Conservation (phyloP, 2,888 invertebrate genomes). For the Folsomia manolachei region DNA sequence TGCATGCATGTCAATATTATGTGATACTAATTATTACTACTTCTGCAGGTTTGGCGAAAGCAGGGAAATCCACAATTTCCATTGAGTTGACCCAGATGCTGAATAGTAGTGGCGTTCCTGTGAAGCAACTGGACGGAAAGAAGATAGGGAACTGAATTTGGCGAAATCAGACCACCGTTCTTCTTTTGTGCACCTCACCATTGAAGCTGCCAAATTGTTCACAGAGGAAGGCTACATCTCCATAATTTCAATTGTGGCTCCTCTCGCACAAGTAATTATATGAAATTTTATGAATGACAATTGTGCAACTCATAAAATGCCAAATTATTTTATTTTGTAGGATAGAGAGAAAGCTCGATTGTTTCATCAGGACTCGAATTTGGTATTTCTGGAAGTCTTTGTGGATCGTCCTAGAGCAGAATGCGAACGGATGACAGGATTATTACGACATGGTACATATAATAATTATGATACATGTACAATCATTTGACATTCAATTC, state of each 20-base stretch:
- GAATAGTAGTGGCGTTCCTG: neutral
- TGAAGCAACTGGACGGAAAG: neutral
- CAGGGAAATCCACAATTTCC: neutral
- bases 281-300: neutral
- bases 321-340: neutral
- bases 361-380: neutral
- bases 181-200: neutral
- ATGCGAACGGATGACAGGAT: neutral
- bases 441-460: neutral
- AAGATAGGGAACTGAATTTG: neutral
- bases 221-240: neutral
- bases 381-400: neutral
- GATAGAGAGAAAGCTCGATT: neutral
- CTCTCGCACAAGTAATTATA: neutral
- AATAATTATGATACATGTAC: neutral
- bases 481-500: neutral
- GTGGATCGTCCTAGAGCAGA: neutral
- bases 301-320: neutral
- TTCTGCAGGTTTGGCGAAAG: neutral
- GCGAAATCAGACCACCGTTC: neutral
- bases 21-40: neutral
- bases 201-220: neutral
- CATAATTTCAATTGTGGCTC: neutral
- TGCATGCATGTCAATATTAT: neutral
- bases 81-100: neutral